These are phyloP conservation scores for Hippocampus comes DNA, from an alignment of 2,113 vertebrate species.

Conservation along the genomic window DNA sequence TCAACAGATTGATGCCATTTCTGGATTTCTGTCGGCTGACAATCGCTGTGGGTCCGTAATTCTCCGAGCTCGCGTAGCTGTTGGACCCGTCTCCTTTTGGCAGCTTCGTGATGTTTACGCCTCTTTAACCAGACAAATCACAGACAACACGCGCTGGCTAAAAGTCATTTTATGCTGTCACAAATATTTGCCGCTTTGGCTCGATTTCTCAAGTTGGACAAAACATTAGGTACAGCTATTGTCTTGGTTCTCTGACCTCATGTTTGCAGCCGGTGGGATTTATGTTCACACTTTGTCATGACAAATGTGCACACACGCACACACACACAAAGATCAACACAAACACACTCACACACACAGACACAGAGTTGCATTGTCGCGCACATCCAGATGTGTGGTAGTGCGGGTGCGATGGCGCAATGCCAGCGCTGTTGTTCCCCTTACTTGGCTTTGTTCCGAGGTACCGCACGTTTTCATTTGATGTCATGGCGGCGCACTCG, in stretches of 20 bases:
- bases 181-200: constrained; percentile 1
- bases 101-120: background rate
- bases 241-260: background rate
- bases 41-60: background rate
- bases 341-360: background rate
- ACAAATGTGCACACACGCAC: no score
- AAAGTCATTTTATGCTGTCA: background rate
- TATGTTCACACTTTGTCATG: background rate
- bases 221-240: background rate
- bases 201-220: background rate
- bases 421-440: background rate
- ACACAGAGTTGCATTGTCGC: background rate
- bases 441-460: constrained; percentile 1
- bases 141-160: background rate
- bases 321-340: background rate
- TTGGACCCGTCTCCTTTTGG: background rate
- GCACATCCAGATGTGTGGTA: background rate
- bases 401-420: background rate
- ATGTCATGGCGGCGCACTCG: background rate
- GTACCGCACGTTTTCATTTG: background rate
- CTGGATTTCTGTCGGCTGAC: background rate
- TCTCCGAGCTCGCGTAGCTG: background rate
- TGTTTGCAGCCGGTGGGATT: background rate
- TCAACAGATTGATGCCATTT: background rate
- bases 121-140: background rate